phyloP scores from a whole-genome alignment of 2,113 vertebrate species.

The Megaceryle maxima region DNA sequence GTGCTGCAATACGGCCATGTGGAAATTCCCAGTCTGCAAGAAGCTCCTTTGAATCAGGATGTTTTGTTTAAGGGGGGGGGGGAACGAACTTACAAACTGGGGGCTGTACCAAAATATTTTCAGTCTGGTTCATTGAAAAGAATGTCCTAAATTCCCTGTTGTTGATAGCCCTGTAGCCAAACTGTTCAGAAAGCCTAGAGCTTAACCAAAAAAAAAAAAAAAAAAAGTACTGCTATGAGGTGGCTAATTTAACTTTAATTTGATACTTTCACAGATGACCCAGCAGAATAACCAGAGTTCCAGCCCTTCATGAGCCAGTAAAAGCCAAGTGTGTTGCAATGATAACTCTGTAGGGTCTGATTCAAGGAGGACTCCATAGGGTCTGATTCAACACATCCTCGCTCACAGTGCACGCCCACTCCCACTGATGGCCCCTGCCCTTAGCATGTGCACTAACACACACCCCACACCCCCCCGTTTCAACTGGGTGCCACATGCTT shows the following conservation, averaged over 20 bases:
- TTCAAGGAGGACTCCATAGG: neutral
- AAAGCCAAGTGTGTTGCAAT: neutral
- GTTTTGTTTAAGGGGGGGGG: slow-evolving; percentile 27
- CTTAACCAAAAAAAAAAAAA: neutral
- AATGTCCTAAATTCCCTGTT: slow-evolving; percentile 33
- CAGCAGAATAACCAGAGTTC: slow-evolving; percentile 40
- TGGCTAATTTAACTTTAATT: slow-evolving; percentile 43
- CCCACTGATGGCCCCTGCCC: neutral
- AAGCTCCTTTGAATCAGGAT: slow-evolving; percentile 61
- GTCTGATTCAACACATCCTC: too few species aligned
- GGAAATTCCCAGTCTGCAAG: slow-evolving; percentile 66
- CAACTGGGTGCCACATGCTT: neutral
- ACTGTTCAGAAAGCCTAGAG: slow-evolving; percentile 15
- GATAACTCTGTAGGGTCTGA: neutral
- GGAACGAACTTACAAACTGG: neutral
- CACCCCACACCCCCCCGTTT: neutral
- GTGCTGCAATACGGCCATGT: slow-evolving; percentile 58
- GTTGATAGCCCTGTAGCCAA: neutral
- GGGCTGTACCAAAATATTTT: slow-evolving; percentile 58
- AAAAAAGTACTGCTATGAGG: neutral
- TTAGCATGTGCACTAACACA: neutral
- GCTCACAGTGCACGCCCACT: neutral
- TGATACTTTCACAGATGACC: slow-evolving; percentile 50
- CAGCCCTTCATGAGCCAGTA: neutral
- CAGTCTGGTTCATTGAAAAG: slow-evolving; percentile 59